Conservation (phyloP, 1,140 invertebrate genomes). For the Drosophila arawakana region DNA sequence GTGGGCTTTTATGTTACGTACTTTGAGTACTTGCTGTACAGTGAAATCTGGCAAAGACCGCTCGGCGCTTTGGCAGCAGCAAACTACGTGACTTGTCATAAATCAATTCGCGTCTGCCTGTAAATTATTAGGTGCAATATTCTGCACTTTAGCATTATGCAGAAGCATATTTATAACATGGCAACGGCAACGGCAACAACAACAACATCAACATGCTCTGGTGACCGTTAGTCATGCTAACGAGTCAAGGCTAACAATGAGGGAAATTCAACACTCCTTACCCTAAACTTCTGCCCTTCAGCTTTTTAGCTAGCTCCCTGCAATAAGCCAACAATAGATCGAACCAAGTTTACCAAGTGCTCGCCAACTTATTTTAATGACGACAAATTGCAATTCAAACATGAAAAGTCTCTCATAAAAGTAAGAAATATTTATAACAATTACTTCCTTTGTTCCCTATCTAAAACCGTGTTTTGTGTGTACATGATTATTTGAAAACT, state of each 20-base stretch:
- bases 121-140: slow-evolving; percentile 75
- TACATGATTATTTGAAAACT: too few relatives aligned
- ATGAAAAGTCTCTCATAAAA: slow-evolving; percentile 19
- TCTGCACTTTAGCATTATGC: slow-evolving; percentile 57
- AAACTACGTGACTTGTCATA: slow-evolving; percentile 71
- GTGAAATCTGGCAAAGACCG: neutral
- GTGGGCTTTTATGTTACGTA: too few relatives aligned
- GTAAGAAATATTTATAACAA: slow-evolving; percentile 50
- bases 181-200: neutral
- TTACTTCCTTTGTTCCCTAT: neutral
- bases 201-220: neutral
- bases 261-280: neutral
- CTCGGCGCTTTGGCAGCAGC: slow-evolving; percentile 13
- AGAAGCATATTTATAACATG: slow-evolving; percentile 28
- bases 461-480: too few relatives aligned
- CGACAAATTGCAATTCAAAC: slow-evolving; percentile 67
- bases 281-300: neutral
- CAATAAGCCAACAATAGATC: slow-evolving; percentile 54
- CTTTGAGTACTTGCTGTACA: neutral
- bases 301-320: neutral
- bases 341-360: slow-evolving; percentile 47
- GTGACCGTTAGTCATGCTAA: slow-evolving; percentile 49
- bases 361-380: slow-evolving; percentile 55
- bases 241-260: slow-evolving; percentile 55
- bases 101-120: slow-evolving; percentile 67